Evolutionary conservation across 2,888 invertebrate genomes (phyloP), one percentile per base, ranked within the genome.

Genomic region (Scaptomyza caliginosa): DNA sequence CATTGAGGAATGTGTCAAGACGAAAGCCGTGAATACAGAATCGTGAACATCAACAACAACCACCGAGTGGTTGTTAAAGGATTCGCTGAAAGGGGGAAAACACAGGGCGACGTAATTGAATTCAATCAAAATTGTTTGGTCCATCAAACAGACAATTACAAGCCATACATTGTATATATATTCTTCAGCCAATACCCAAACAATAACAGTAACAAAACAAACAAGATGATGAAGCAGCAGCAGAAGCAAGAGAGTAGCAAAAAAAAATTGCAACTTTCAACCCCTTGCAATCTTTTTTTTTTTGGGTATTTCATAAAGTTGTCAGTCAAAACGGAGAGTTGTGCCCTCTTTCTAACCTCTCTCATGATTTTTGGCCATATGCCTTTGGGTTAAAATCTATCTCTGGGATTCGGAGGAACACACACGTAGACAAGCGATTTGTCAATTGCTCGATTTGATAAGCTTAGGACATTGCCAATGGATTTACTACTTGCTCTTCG

Each of bases 101-200:
- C 4, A 8, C 51, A 54, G 50, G 46, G 67, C 67, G 46, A 72
- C 63, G 74, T 79, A 86, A 85, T 86, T 82, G 85, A 89, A 89
- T 89, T 89, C 90, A 89, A 89, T 89, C 90, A 89, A 89, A 89
- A 89, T 89, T 89, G 81, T 86, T 89, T 88, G 89, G 83, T 77
- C 84, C 90, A 89, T 89, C 89, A 89, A 88, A 86, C 89, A 89
- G 85, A 86, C 89, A 89, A 89, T 88, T 88, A 88, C 84, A 74
- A 77, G 84, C 84, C 73, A 86, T 88, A 82, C 77, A n/a, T n/a
- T n/a, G n/a, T n/a, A n/a, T n/a, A n/a, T n/a, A 87, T 86, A 34
- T 34, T 34, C 3, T 3, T 78, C 68, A 64, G 71, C 63, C 67
- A 74, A 69, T 76, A 67, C 59, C 28, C 59, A 43, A 55, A 39